Conservation (phyloP, 2,888 invertebrate species). For the Automeris io region DNA sequence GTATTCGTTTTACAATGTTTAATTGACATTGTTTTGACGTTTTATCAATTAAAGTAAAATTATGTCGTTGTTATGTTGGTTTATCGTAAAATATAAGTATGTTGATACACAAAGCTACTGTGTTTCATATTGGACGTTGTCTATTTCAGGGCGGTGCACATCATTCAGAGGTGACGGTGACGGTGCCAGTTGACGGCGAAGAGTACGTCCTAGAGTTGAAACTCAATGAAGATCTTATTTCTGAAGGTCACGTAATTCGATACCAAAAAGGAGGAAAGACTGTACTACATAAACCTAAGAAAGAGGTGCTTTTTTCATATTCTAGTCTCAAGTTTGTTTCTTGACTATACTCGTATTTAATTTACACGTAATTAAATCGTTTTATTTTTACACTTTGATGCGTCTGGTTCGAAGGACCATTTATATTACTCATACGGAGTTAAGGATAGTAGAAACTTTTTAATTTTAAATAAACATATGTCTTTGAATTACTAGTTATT, state of each 20-base stretch:
- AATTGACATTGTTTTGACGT: too few relatives aligned
- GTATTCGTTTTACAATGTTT: too few relatives aligned
- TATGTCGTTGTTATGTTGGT: too few relatives aligned
- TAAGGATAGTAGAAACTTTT: too few relatives aligned
- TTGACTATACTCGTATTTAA: background rate
- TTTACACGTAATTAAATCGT: background rate
- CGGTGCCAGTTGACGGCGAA: slow-evolving; percentile 80
- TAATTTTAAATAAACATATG: too few relatives aligned
- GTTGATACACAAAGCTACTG: background rate
- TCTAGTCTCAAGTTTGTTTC: too few relatives aligned
- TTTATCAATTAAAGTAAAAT: too few relatives aligned
- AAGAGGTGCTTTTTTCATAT: slow-evolving; percentile 72
- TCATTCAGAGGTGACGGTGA: slow-evolving; percentile 75
- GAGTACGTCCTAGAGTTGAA: slow-evolving; percentile 82
- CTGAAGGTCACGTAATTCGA: slow-evolving; percentile 80
- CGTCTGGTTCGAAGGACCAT: too few relatives aligned
- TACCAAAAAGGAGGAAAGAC: slow-evolving; percentile 75
- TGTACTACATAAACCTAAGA: slow-evolving; percentile 72
- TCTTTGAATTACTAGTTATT: too few relatives aligned
- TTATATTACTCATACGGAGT: too few relatives aligned
- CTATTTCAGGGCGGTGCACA: slow-evolving; percentile 52
- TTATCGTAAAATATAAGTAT: too few relatives aligned
- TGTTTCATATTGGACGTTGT: slow-evolving; percentile 6
- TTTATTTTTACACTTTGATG: too few relatives aligned
- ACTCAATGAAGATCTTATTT: slow-evolving; percentile 83